These are phyloP conservation scores for Desoria tigrina DNA, from an alignment of 2,888 invertebrate species.

Conservation along the genomic window DNA sequence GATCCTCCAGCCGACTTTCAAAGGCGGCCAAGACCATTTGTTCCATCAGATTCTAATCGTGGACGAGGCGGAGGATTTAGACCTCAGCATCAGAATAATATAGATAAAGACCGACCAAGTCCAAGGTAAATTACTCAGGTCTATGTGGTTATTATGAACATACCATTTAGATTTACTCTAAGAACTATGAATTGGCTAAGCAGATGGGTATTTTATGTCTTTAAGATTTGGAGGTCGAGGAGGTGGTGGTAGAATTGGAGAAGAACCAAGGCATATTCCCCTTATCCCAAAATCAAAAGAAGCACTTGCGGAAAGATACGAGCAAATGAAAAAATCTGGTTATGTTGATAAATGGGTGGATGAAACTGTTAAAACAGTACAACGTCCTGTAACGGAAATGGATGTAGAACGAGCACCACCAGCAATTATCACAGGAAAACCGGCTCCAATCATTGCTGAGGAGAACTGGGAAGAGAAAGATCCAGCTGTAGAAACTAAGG, in stretches of 20 bases:
- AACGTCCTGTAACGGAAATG: slow-evolving; percentile 12
- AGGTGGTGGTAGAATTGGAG: neutral
- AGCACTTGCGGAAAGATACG: slow-evolving; percentile 49
- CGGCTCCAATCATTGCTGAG: slow-evolving; percentile 3
- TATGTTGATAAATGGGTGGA: slow-evolving; percentile 52
- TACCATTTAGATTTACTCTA: too few relatives aligned
- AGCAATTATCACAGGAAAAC: too few relatives aligned
- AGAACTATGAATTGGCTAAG: too few relatives aligned
- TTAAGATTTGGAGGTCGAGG: neutral
- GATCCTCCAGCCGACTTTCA: neutral
- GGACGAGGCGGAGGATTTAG: slow-evolving; percentile 21
- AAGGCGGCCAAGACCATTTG: slow-evolving; percentile 18
- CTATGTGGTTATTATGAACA: too few relatives aligned
- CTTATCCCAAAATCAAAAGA: slow-evolving; percentile 50
- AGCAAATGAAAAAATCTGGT: slow-evolving; percentile 46
- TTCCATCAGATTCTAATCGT: slow-evolving; percentile 9
- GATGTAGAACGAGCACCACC: neutral
- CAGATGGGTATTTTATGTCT: too few relatives aligned
- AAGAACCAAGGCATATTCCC: slow-evolving; percentile 7
- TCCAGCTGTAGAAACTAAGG: slow-evolving; percentile 9
- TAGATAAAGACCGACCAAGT: neutral
- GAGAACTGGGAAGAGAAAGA: slow-evolving; percentile 30
- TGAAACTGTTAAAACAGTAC: slow-evolving; percentile 44
- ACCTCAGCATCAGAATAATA: neutral
- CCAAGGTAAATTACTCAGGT: too few relatives aligned